Percentiles rank a stretch among this genome's conserved stretches.
Evolutionary conservation across 53 echinoderm and acorn worm species (phyloP).

Genomic region (Arbacia lixula): DNA sequence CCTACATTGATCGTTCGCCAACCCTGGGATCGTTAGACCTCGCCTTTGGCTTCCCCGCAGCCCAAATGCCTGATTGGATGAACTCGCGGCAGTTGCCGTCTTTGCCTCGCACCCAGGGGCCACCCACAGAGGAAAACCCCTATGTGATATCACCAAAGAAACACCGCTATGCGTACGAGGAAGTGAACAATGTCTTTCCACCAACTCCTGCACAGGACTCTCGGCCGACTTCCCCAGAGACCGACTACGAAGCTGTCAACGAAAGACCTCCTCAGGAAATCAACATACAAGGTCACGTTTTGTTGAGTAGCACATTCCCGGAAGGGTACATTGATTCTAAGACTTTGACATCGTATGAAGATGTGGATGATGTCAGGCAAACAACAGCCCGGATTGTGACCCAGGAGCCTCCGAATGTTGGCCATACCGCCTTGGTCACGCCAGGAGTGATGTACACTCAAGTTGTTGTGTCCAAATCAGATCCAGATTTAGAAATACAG

Average conservation of each 20-base stretch:
- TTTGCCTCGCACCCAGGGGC: constrained; percentile 62
- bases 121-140: constrained; percentile 73
- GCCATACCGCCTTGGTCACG: constrained; percentile 6
- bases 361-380: background rate
- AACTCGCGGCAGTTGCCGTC: constrained; percentile 69
- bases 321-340: constrained; percentile 35
- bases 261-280: constrained; percentile 11
- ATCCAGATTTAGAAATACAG: background rate
- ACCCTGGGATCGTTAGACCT: constrained; percentile 85
- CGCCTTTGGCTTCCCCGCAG: constrained; percentile 50
- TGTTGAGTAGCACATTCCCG: constrained; percentile 20
- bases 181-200: constrained; percentile 47
- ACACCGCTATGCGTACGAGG: constrained; percentile 1
- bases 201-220: constrained; percentile 44
- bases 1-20: constrained; percentile 70
- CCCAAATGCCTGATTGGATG: constrained; percentile 70
- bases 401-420: background rate
- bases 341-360: background rate
- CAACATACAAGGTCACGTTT: constrained; percentile 17
- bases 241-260: constrained; percentile 4
- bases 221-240: constrained; percentile 1
- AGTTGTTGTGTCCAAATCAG: background rate
- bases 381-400: constrained; percentile 21
- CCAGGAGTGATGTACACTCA: constrained; percentile 21
- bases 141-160: constrained; percentile 66